A percentile compares a stretch with the other conserved stretches of the same genome.
Evolutionary conservation across 2,113 vertebrate genomes (phyloP).

Genomic region (Cyprinodon tularosa): DNA sequence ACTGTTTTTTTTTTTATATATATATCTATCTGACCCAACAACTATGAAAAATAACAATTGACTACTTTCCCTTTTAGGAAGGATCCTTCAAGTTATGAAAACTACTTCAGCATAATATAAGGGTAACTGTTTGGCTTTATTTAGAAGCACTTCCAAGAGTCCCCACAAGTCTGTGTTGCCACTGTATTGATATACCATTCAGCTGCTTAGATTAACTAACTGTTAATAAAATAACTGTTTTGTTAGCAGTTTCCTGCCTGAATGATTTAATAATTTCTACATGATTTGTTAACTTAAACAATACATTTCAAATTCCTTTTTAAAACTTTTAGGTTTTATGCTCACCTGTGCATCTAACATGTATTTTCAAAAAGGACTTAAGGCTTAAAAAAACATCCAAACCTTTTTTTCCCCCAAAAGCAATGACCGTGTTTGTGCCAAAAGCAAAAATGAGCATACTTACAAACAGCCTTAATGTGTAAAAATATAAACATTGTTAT

Average conservation of each 20-base stretch:
- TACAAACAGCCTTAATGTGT: background rate
- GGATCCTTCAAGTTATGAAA: background rate
- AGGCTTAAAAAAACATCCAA: background rate
- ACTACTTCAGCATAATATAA: background rate
- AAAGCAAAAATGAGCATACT: background rate
- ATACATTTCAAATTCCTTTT: background rate
- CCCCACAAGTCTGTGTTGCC: no score
- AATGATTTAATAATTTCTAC: background rate
- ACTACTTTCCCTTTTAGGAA: background rate
- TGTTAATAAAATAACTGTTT: background rate
- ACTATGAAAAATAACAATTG: background rate
- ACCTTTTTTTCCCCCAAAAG: background rate
- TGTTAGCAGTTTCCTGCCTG: background rate
- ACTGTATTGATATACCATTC: no score
- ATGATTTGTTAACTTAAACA: background rate
- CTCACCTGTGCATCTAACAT: background rate
- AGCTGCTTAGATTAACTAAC: background rate
- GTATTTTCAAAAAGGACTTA: conserved; percentile 3
- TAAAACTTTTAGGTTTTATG: background rate
- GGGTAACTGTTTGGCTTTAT: background rate
- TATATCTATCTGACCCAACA: background rate
- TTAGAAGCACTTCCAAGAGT: no score
- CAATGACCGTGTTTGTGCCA: background rate
- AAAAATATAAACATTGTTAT: background rate
- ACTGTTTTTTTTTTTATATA: background rate